A percentile compares a stretch with the other conserved stretches of the same genome.
Evolutionary conservation across 2,888 invertebrate genomes (phyloP).

Genomic region (Dioctria linearis): DNA sequence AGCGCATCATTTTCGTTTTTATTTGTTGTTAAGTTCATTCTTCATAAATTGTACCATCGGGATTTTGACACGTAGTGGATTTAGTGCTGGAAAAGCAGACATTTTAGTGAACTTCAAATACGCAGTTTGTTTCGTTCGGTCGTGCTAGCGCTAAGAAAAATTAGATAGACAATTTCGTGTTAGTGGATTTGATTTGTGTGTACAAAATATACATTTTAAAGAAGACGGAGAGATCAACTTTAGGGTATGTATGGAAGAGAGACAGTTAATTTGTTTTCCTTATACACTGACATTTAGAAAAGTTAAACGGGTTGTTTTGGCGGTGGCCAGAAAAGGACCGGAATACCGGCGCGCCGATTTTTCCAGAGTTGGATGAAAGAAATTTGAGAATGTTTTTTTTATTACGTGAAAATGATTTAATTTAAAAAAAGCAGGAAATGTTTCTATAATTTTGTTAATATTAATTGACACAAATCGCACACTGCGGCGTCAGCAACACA

Average conservation of each 20-base stretch:
- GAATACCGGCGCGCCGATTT: slow-evolving; percentile 48
- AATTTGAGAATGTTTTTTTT: not conserved
- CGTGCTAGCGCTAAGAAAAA: not conserved
- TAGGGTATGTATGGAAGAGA: slow-evolving; percentile 34
- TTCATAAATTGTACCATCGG: too few relatives aligned
- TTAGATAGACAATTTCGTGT: slow-evolving; percentile 30
- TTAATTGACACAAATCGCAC: too few relatives aligned
- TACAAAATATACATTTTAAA: slow-evolving; percentile 5
- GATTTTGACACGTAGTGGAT: too few relatives aligned
- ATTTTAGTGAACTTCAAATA: not conserved
- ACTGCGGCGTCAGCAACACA: too few relatives aligned
- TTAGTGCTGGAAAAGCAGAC: not conserved
- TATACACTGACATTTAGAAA: not conserved
- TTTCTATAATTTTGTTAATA: too few relatives aligned
- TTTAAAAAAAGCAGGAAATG: too few relatives aligned
- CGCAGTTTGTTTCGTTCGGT: slow-evolving; percentile 4
- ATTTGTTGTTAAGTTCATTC: too few relatives aligned
- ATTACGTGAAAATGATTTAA: not conserved
- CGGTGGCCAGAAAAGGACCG: not conserved
- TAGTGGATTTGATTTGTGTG: slow-evolving; percentile 20
- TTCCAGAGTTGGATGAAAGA: slow-evolving; percentile 29
- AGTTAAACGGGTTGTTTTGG: not conserved
- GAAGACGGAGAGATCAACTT: slow-evolving; percentile 16
- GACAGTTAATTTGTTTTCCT: slow-evolving; percentile 38
- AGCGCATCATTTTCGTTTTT: too few relatives aligned